Evolutionary conservation across 2,797 vertebrate genomes (phyloP).

Genomic region (Danio aesculapii): DNA sequence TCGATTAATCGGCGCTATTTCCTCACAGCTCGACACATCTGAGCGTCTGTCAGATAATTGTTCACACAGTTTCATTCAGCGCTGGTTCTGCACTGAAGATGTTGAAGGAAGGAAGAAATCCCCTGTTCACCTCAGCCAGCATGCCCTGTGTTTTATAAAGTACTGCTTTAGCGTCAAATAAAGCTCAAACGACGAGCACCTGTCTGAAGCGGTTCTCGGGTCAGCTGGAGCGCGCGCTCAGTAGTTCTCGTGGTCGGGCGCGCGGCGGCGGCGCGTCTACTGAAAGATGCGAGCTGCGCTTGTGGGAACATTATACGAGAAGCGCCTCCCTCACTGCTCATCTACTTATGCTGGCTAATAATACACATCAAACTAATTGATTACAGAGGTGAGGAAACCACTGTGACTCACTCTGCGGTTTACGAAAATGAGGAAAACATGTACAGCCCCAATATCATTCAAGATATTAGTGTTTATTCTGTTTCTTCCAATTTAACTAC

Average conservation of each 20-base stretch:
- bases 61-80: slow-evolving; percentile 6
- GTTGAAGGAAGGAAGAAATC: background rate
- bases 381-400: background rate
- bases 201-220: background rate
- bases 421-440: background rate
- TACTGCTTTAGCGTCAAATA: background rate
- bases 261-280: slow-evolving; percentile 11
- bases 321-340: slow-evolving; percentile 30
- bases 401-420: background rate
- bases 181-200: background rate
- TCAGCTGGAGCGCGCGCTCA: slow-evolving; percentile 3
- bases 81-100: slow-evolving; percentile 1
- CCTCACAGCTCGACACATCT: slow-evolving; percentile 8
- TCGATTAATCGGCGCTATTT: background rate
- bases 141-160: background rate
- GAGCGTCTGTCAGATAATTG: background rate
- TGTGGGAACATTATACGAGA: slow-evolving; percentile 14
- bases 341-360: slow-evolving; percentile 30
- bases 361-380: slow-evolving; percentile 13
- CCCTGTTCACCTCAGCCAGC: background rate
- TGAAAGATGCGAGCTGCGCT: slow-evolving; percentile 3
- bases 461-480: background rate
- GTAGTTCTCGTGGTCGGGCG: background rate
- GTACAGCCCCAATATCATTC: background rate
- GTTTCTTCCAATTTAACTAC: background rate